Evolutionary conservation across 1,140 invertebrate genomes (phyloP).

Genomic region (Patella vulgata): DNA sequence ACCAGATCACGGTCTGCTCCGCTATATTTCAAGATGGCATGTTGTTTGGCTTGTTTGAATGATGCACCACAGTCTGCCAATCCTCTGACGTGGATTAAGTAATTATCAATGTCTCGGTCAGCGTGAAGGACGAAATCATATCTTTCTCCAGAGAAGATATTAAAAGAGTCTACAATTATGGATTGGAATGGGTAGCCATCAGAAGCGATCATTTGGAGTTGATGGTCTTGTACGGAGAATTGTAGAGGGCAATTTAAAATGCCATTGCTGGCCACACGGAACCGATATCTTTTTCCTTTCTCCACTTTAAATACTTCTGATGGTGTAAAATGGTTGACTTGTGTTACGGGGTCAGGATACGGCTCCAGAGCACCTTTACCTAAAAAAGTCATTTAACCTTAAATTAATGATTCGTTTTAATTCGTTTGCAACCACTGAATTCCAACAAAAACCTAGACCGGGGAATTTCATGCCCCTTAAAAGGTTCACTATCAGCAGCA

Average conservation of each 20-base stretch:
- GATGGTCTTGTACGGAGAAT: conserved; percentile 47
- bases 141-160: conserved; percentile 42
- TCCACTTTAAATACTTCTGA: conserved; percentile 34
- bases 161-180: conserved; percentile 36
- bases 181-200: conserved; percentile 41
- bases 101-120: conserved; percentile 76
- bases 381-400: no score
- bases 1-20: conserved; percentile 71
- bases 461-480: no score
- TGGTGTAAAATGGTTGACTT: conserved; percentile 1
- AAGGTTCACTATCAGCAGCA: no score
- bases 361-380: no score
- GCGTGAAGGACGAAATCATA: conserved; percentile 83
- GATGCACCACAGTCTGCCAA: conserved; percentile 84
- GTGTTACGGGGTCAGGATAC: not conserved
- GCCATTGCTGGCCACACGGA: conserved; percentile 45
- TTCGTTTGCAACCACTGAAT: no score
- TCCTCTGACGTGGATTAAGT: conserved; percentile 82
- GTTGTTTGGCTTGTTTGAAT: conserved; percentile 76
- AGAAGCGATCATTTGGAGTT: conserved; percentile 40
- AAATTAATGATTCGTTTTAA: no score
- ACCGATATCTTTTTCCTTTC: conserved; percentile 35
- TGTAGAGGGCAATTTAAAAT: conserved; percentile 36
- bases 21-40: conserved; percentile 70
- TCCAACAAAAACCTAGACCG: no score